Base-by-base conservation (phyloP, 2,113 vertebrate genomes). In the Macaca mulatta region DNA sequence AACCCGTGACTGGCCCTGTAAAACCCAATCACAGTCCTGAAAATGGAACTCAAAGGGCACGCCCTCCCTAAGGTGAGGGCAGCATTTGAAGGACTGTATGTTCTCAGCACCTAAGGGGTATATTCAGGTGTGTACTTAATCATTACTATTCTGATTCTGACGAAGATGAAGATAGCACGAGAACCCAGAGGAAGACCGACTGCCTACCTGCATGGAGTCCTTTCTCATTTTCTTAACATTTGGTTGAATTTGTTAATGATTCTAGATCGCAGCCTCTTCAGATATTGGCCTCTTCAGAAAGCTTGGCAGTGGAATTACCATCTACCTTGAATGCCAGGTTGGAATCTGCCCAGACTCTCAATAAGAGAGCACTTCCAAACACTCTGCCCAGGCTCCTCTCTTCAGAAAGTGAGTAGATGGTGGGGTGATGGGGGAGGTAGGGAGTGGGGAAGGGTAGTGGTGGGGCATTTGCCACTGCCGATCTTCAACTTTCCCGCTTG, bases 211-310 rank as follows among this genome's bases (percentile, higher is more conserved):
- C 52, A 74, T 4, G 1, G 27, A 27, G 38, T 38, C 48, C 45
- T 89, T 61, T 90, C 89, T 85, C 40, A 5, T 89, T 64, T 93
- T 74, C 59, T 45, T 89, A n/a, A 78, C 17, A 13, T 83, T 52
- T 77, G 84, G 45, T 75, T 35, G 43, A 69, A 30, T 93, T 67
- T 94, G 78, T 89, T 94, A 90, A 87, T 88, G 82, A 95, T 94
- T 96, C n/a, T 80, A 86, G 89, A 87, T 40, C 38, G 14, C 23
- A 50, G 16, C 59, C 57, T 92, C 83, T 80, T 83, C 59, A 79
- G 52, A 12, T 61, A 32, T 52, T 40, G 45, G 6, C 32, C 23
- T 50, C 55, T 67, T 89, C 64, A 78, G 81, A 94, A 96, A 81
- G 43, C 82, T 96, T 90, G 87, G 77, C 48, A 67, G 48, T 52